Base-by-base conservation (phyloP, 1,140 invertebrate genomes). In the Hermetia illucens region DNA sequence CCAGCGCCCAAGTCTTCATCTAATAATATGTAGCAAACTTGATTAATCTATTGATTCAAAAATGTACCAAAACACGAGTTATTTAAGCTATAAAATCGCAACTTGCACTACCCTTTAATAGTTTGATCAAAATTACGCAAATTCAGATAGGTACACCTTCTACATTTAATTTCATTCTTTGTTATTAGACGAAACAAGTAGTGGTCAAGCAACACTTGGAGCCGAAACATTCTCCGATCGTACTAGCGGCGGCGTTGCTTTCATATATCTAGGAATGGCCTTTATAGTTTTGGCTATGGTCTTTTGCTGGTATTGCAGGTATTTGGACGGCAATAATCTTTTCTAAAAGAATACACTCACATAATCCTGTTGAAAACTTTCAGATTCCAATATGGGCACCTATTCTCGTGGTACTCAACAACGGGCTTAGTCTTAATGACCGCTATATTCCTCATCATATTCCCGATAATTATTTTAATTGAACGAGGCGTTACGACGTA, bases 331-430 rank as follows among this genome's bases (percentile, higher is more conserved):
- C n/a, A 25, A 13, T 12, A 25, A 15, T 37, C n/a, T 8, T 17
- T 27, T 19, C 19, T 24, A 24, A 4, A 3, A 10, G 20, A 8
- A 3, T 37, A 27, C 18, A 19, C 17, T 16, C n/a, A 16, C 18
- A 4, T 6, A 17, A 16, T 16, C n/a, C n/a, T 16, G 25, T 13
- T 37, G n/a, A n/a, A n/a, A 25, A 15, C 10, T 37, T 37, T 29
- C 34, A 41, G 39, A 31, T 16, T 41, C 22, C 39, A 36, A 30
- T 41, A 41, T 31, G 15, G n/a, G 21, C 20, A 30, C 31, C 24
- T 41, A 32, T 41, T 41, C 25, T 36, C 39, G 4, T 41, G 33
- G 34, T 41, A 41, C 24, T 41, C 39, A 41, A 41, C 39, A 3
- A 18, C 32, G 12, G 39, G 33, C 12, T 27, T 41, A 21, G 21